Conservation (phyloP, 2,113 vertebrate genomes). For the Sinocyclocheilus rhinocerous region DNA sequence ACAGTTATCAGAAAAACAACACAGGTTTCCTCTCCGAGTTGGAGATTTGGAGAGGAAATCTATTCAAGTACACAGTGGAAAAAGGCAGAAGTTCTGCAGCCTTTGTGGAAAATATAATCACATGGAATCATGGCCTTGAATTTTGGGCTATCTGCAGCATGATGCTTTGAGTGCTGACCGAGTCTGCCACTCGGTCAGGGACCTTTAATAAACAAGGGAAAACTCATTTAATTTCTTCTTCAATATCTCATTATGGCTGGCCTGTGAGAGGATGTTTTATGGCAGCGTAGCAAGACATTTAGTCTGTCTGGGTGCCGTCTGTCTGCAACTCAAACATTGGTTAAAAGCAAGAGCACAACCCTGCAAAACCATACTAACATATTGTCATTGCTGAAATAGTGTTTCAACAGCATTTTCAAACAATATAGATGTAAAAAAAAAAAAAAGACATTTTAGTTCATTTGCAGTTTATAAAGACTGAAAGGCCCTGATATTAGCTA, state of each 20-base stretch:
- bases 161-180: neutral
- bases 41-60: slow-evolving; percentile 48
- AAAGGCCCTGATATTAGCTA: too few relatives aligned
- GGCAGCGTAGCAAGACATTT: neutral
- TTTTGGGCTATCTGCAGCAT: slow-evolving; percentile 12
- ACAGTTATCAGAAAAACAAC: slow-evolving; percentile 58
- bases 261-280: neutral
- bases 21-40: slow-evolving; percentile 63
- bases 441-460: neutral
- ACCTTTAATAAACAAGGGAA: slow-evolving; percentile 37
- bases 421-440: neutral
- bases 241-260: slow-evolving; percentile 7
- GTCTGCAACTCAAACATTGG: neutral
- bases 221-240: slow-evolving; percentile 11
- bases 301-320: neutral
- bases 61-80: slow-evolving; percentile 31
- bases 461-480: neutral
- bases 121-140: slow-evolving; percentile 19
- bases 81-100: slow-evolving; percentile 4
- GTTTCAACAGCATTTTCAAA: neutral
- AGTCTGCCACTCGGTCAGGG: slow-evolving; percentile 6
- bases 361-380: neutral
- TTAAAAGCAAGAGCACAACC: neutral
- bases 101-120: slow-evolving; percentile 54
- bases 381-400: neutral